Evolutionary conservation across 2,888 invertebrate genomes (phyloP), one percentile per base, ranked within the genome.

Genomic region (Noctua janthina): DNA sequence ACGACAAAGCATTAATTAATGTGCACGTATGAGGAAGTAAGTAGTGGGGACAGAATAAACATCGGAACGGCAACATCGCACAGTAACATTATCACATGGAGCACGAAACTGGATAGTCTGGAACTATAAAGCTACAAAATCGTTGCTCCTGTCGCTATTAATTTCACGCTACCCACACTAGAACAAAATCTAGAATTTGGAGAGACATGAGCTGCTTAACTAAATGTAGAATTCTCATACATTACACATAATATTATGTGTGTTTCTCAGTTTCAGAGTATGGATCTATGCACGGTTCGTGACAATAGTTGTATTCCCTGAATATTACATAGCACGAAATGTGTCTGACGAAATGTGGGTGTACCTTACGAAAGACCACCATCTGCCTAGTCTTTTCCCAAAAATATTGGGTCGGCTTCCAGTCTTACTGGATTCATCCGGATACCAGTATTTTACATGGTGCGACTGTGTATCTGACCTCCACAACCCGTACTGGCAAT

Each of bases 161-260:
- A 86, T 86, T 83, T 86, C 78, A 78, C 75, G 84, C 72, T 86
- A 73, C 39, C 67, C 62, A 46, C n/a, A 43, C 56, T 67, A 64
- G 20, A 51, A 56, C 69, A 56, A 76, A 69, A 76, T 74, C 46
- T 39, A 17, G 56, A 78, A 75, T 59, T 69, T 20, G 56, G 13
- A 20, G 49, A 73, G 43, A 59, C 20, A 29, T 35, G 10, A 70
- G 20, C 39, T 54, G 56, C 72, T 49, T 39, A n/a, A 81, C 56
- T 35, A 46, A 76, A 76, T 71, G 54, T 67, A 20, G 35, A 68
- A 75, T 66, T 59, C 29, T 23, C 74, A 39, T 74, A 35, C n/a
- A 39, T 29, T 20, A 66, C 15, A 62, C 6, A 35, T 23, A 1
- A 35, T 62, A 54, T 39, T 56, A 49, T 20, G 15, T 11, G 43